Conservation (phyloP, 2,113 vertebrate species). For the Meriones unguiculatus region DNA sequence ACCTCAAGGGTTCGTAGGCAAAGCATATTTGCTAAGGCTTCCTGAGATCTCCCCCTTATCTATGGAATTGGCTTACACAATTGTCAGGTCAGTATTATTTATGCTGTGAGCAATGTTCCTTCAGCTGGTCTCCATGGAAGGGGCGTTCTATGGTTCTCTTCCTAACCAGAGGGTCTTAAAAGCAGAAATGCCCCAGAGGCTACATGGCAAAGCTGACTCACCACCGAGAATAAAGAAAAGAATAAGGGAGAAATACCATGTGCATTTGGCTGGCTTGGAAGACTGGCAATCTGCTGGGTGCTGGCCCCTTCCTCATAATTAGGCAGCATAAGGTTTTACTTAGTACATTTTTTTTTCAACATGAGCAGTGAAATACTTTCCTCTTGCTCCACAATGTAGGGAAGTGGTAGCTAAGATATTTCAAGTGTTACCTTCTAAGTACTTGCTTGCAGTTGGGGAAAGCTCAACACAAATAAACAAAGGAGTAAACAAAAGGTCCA, state of each 20-base stretch:
- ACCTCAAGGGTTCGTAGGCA: neutral
- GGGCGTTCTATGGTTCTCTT: neutral
- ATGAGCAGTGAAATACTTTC: neutral
- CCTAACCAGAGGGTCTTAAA: neutral
- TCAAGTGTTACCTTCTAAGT: conserved; percentile 66
- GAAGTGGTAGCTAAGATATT: conserved; percentile 37
- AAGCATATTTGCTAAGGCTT: neutral
- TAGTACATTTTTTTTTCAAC: neutral
- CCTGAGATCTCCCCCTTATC: neutral
- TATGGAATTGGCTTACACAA: neutral
- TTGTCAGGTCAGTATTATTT: neutral
- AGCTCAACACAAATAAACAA: conserved; percentile 26
- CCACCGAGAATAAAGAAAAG: neutral
- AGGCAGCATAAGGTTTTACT: neutral
- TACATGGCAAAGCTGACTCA: neutral
- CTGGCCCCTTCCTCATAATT: neutral
- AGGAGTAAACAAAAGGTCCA: neutral
- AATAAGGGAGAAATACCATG: neutral
- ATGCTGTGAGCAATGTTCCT: neutral
- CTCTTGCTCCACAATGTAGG: neutral
- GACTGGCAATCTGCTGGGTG: neutral
- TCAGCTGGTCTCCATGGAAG: neutral
- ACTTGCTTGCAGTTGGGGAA: conserved; percentile 53
- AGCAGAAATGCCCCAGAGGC: neutral
- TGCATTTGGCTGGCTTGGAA: neutral